These are phyloP conservation scores for Podargus strigoides DNA, from an alignment of 2,797 vertebrate genomes.

Conservation along the genomic window DNA sequence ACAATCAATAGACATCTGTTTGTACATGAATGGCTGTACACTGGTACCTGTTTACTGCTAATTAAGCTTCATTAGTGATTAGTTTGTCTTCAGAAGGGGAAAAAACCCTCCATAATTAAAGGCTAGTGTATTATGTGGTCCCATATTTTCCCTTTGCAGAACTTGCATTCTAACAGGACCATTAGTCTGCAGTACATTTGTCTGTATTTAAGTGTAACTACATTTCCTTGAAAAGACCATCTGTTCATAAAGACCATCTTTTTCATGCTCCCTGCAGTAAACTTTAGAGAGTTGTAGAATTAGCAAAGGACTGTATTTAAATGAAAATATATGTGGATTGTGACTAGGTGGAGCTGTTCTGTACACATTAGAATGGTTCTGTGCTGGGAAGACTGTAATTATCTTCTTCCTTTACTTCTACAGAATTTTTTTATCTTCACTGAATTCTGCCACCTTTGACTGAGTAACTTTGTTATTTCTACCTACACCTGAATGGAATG, in stretches of 20 bases:
- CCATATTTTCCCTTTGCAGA: constrained; percentile 61
- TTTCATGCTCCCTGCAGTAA: constrained; percentile 63
- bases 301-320: constrained; percentile 43
- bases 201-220: constrained; percentile 73
- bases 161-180: constrained; percentile 60
- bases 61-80: constrained; percentile 73
- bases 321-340: constrained; percentile 47
- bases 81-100: constrained; percentile 68
- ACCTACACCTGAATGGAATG: constrained; percentile 27
- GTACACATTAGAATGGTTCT: not conserved
- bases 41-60: constrained; percentile 68
- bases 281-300: constrained; percentile 32
- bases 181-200: constrained; percentile 75
- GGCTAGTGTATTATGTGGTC: constrained; percentile 49
- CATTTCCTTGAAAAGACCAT: constrained; percentile 75
- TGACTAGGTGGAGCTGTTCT: constrained; percentile 17
- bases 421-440: not conserved
- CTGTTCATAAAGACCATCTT: constrained; percentile 71
- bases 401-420: constrained; percentile 21
- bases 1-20: constrained; percentile 82
- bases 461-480: constrained; percentile 43
- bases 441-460: constrained; percentile 51
- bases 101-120: constrained; percentile 62
- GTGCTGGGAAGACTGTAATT: constrained; percentile 8
- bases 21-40: constrained; percentile 56